phyloP scores from a whole-genome alignment of 2,797 vertebrate species.

The Psittacula echo region DNA sequence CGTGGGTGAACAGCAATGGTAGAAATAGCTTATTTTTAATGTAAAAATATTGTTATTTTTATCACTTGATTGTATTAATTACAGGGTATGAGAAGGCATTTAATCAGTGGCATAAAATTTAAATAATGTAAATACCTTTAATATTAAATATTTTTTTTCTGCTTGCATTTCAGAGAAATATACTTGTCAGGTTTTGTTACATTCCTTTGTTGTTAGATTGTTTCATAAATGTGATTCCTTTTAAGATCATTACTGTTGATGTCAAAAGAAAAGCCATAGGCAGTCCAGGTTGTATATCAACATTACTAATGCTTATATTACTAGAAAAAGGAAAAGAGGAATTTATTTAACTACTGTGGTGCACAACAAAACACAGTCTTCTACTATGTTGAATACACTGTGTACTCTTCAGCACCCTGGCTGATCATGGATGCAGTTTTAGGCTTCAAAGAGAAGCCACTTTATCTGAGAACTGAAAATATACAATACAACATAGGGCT shows the following conservation, averaged over 20 bases:
- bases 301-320: constrained; percentile 62
- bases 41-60: constrained; percentile 35
- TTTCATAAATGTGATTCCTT: constrained; percentile 72
- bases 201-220: constrained; percentile 61
- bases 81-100: constrained; percentile 15
- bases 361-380: constrained; percentile 19
- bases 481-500: rapidly evolving
- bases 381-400: background rate
- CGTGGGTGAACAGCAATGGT: background rate
- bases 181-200: constrained; percentile 70
- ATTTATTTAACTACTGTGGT: constrained; percentile 43
- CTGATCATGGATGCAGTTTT: constrained; percentile 4
- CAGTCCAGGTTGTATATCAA: constrained; percentile 53
- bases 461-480: background rate
- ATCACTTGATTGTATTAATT: constrained; percentile 41
- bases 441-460: background rate
- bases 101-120: constrained; percentile 61
- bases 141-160: constrained; percentile 55
- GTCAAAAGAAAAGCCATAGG: constrained; percentile 74
- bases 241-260: constrained; percentile 63
- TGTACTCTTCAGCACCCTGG: background rate
- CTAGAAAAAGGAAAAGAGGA: constrained; percentile 48
- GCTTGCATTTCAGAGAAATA: constrained; percentile 64
- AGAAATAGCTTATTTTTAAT: constrained; percentile 44
- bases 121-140: constrained; percentile 66